Base-by-base conservation (phyloP, 2,797 vertebrate genomes). In the Limosa lapponica region DNA sequence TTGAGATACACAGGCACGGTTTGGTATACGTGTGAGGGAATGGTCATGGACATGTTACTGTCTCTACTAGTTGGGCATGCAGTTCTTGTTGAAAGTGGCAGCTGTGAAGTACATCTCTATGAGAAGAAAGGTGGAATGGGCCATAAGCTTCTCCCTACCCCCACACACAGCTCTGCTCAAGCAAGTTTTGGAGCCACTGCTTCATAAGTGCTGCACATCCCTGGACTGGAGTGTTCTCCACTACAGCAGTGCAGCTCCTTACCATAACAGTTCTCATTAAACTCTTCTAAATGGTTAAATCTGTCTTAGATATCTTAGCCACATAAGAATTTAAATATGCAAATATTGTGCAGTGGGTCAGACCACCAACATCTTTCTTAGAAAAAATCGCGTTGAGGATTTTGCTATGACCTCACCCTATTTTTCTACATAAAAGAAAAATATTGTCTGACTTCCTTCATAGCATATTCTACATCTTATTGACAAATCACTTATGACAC, bases 401-500 rank as follows among this genome's bases (percentile, higher is more conserved):
- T 92, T 92, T 87, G 36, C 58, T 94, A 85, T 95, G 88, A 97
- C 95, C 65, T 96, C 96, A 96, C 64, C 7, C 52, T 82, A 57
- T 92, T 95, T 92, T 90, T 82, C 66, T 80, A 48, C 17, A 39
- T 36, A 61, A 95, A 94, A 91, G 86, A 91, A 96, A 95, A 97
- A 93, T 94, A 95, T 32, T 95, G 81, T 95, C 95, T 95, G 92
- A 93, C 86, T 96, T 87, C 83, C 61, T 84, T 96, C 92, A 89
- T 39, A 95, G 78, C 46, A 27, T 94, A 95, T 95, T 96, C 88
- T 94, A 92, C 81, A 82, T 93, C 94, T 95, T 91, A 96, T 93
- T 96, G 82, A 93, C 83, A 95, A 94, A 96, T 97, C 86, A 87
- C 66, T 89, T 93, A 74, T 94, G 95, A 93, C 96, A 95, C 64